A percentile compares a stretch with the other conserved stretches of the same genome.
Conservation (phyloP, 2,888 invertebrate species). For the Andrena minutula region DNA sequence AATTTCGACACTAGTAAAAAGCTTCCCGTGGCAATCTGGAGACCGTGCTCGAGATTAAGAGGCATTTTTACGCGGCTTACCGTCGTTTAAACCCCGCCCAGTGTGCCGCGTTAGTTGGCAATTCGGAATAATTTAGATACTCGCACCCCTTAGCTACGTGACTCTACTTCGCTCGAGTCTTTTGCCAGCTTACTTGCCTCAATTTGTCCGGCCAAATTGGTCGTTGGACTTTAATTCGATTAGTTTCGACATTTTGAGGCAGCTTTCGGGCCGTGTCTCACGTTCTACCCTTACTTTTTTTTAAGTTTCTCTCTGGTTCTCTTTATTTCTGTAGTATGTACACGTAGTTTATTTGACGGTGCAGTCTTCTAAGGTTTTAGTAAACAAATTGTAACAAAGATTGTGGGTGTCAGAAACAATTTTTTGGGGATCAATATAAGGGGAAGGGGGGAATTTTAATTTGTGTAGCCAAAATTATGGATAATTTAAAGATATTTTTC, state of each 20-base stretch:
- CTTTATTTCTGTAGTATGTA: background rate
- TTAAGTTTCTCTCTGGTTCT: background rate
- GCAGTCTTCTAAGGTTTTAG: no score
- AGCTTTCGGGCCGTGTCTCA: background rate
- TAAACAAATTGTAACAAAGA: no score
- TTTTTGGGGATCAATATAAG: background rate
- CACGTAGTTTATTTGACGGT: background rate
- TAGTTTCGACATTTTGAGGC: background rate
- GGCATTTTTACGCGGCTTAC: conserved; percentile 53
- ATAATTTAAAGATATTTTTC: background rate
- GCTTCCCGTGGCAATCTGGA: conserved; percentile 49
- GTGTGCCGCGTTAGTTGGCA: conserved; percentile 38
- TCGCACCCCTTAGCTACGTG: conserved; percentile 15
- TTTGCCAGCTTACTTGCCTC: conserved; percentile 12
- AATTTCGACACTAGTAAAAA: conserved; percentile 48
- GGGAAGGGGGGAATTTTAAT: conserved; percentile 1
- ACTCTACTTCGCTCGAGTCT: background rate
- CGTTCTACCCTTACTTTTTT: background rate
- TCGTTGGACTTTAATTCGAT: conserved; percentile 37
- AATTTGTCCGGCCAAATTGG: conserved; percentile 13
- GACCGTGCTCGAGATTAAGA: conserved; percentile 54
- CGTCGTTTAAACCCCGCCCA: conserved; percentile 17
- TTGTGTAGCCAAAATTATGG: background rate
- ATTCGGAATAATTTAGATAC: conserved; percentile 59
- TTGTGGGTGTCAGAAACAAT: no score